phyloP scores from a whole-genome alignment of 2,888 invertebrate genomes.

The Cephalotes varians region DNA sequence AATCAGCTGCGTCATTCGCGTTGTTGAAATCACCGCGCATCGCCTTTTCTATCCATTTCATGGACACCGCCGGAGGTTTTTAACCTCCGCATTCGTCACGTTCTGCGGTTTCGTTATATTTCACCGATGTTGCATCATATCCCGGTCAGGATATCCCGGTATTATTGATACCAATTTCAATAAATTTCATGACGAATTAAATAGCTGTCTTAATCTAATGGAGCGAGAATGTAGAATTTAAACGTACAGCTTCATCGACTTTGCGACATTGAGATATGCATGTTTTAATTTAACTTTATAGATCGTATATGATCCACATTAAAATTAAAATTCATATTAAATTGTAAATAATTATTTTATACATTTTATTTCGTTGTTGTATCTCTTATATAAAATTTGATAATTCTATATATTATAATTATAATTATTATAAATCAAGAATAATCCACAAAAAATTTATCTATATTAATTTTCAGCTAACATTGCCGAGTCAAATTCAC shows the following conservation, averaged over 20 bases:
- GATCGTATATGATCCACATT: not conserved
- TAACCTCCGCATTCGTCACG: conserved; percentile 42
- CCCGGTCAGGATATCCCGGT: not conserved
- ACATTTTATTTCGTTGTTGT: too few relatives aligned
- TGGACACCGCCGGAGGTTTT: conserved; percentile 46
- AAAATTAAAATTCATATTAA: not conserved
- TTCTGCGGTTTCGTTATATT: conserved; percentile 37
- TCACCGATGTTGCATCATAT: conserved; percentile 38
- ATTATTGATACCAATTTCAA: conserved; percentile 14
- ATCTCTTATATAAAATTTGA: too few relatives aligned
- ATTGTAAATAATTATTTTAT: too few relatives aligned
- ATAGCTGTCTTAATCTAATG: not conserved
- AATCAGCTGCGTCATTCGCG: conserved; percentile 46
- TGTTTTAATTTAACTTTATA: not conserved
- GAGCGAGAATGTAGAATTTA: not conserved
- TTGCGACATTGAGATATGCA: not conserved
- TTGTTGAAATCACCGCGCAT: conserved; percentile 47
- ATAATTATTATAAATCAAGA: too few relatives aligned
- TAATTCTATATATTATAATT: too few relatives aligned
- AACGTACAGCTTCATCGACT: not conserved
- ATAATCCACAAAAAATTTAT: not conserved
- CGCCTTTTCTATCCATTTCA: conserved; percentile 47
- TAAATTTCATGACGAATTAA: not conserved
- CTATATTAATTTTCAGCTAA: not conserved
- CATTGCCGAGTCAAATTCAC: not conserved